These are phyloP conservation scores for Microplitis mediator DNA, from an alignment of 1,140 invertebrate species.

Conservation along the genomic window DNA sequence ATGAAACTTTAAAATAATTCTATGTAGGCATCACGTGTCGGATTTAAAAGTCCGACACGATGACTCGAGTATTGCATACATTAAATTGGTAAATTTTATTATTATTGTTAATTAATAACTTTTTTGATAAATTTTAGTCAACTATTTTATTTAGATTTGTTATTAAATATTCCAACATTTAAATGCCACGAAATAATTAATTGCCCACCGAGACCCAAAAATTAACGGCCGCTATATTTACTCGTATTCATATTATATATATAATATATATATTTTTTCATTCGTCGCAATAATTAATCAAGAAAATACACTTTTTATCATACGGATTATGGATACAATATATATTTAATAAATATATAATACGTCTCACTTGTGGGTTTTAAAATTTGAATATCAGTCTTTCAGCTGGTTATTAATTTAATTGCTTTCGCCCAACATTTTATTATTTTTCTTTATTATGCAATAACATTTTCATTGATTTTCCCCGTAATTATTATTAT, in stretches of 20 bases:
- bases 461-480: slow-evolving; percentile 37
- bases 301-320: slow-evolving; percentile 12
- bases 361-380: slow-evolving; percentile 39
- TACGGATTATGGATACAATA: slow-evolving; percentile 26
- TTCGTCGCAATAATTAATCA: slow-evolving; percentile 12
- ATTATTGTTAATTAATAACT: neutral
- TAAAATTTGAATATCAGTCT: slow-evolving; percentile 41
- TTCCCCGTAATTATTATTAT: neutral
- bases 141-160: neutral
- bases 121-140: slow-evolving; percentile 6
- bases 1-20: slow-evolving; percentile 45
- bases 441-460: neutral
- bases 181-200: too few species aligned
- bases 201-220: too few species aligned
- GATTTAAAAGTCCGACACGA: slow-evolving; percentile 31
- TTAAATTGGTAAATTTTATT: neutral
- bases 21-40: slow-evolving; percentile 43
- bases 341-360: slow-evolving; percentile 13
- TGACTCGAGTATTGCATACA: slow-evolving; percentile 41
- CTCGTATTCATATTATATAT: neutral
- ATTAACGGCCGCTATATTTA: too few species aligned
- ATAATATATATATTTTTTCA: slow-evolving; percentile 1
- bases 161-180: neutral
- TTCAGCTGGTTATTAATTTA: slow-evolving; percentile 32
- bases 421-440: neutral